Percentiles rank a stretch among this genome's conserved stretches.
phyloP scores from a whole-genome alignment of 2,797 vertebrate genomes.

The Mareca penelope region DNA sequence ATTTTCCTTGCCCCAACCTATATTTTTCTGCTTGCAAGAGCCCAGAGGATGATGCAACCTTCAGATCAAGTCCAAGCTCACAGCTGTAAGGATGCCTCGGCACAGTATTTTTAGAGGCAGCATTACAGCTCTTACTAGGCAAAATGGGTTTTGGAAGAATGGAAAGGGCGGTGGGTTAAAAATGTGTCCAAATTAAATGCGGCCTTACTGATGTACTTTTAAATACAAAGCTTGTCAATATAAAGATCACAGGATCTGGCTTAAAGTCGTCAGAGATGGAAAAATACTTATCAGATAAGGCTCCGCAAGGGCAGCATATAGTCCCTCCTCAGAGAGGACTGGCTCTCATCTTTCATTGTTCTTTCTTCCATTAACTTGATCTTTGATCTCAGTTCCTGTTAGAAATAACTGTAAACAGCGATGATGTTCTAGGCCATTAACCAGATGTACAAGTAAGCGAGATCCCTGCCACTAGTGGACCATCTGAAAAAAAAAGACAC shows the following conservation, averaged over 20 bases:
- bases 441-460: neutral
- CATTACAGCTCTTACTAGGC: neutral
- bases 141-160: conserved; percentile 7
- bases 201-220: neutral
- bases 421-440: conserved; percentile 28
- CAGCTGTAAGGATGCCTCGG: neutral
- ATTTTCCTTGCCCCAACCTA: neutral
- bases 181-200: neutral
- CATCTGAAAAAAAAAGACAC: neutral
- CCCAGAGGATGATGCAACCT: neutral
- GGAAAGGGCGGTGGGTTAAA: neutral
- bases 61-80: neutral
- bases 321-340: neutral
- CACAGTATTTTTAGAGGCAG: neutral
- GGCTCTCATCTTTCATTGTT: conserved; percentile 20
- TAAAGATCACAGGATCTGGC: neutral
- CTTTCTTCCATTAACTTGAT: conserved; percentile 49
- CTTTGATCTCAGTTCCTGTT: conserved; percentile 49
- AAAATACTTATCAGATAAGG: neutral
- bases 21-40: neutral
- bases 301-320: neutral
- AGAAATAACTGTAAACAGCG: conserved; percentile 41
- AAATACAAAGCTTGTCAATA: neutral
- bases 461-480: neutral
- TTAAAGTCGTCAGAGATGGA: neutral